Evolutionary conservation across 2,797 vertebrate species (phyloP), one percentile per base, ranked within the genome.

Genomic region (Chrysocyon brachyurus): DNA sequence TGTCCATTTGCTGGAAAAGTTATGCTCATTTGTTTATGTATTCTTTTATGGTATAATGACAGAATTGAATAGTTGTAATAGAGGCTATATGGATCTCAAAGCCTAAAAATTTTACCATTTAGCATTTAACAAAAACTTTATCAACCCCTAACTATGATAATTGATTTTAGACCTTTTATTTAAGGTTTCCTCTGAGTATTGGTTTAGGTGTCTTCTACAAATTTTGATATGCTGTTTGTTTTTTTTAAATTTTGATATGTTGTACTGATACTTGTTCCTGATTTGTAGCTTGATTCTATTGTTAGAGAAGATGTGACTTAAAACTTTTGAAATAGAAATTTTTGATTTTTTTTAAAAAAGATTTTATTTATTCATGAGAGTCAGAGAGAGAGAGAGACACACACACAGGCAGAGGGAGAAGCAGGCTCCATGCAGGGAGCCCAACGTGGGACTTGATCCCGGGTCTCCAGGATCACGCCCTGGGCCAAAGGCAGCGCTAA

Each of bases 81-180:
- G 81, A 79, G 87, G 49, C 33, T 86, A 5, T 52, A 26, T 84
- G 66, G 64, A 75, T 31, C 52, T 70, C 16, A 78, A 64, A 93
- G n/a, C 15, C 61, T 70, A 70, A 84, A 63, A 78, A 22, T 54
- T 84, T 89, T 89, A 78, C 19, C 46, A 6, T 73, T 12, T 87
- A 82, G n/a, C 33, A 6, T 22, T 95, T 85, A 33, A 22, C 28
- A 85, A 24, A 81, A 79, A 59, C 28, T 31, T 21, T 89, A 54
- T 52, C 52, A 84, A 70, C 12, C 54, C 52, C 10, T n/a, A 22
- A 61, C n/a, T 73, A 59, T 56, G 24, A 59, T 82, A 78, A 79
- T 12, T 96, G 61, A 94, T 75, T 96, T 88, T 57, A 88, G 52
- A 52, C 3, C 22, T 86, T 90, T 64, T 88, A 77, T 96, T 84